Evolutionary conservation across 2,797 vertebrate species (phyloP).

Genomic region (Gymnoscopelus braueri): DNA sequence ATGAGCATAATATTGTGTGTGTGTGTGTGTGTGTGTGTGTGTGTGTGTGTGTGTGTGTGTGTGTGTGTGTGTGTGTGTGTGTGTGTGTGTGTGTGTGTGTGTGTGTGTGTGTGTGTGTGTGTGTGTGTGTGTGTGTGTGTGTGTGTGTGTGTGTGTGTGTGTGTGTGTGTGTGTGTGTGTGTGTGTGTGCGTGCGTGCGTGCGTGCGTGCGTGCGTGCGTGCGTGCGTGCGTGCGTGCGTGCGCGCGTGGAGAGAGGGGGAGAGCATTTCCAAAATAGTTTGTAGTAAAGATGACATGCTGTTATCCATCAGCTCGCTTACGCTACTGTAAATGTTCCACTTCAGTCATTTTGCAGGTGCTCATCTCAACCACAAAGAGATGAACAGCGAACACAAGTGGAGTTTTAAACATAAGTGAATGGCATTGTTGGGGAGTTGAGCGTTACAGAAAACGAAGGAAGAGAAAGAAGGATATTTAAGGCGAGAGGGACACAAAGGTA

Average conservation of each 20-base stretch:
- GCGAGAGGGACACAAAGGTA: not conserved
- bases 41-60: not conserved
- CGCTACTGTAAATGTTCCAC: slow-evolving; percentile 25
- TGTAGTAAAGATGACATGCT: slow-evolving; percentile 56
- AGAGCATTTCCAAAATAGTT: slow-evolving; percentile 43
- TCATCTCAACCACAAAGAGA: slow-evolving; percentile 44
- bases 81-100: not conserved
- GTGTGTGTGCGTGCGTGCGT: not conserved
- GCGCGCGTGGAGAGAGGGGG: not conserved
- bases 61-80: slow-evolving; percentile 5
- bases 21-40: slow-evolving; percentile 17
- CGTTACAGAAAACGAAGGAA: not conserved
- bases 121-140: too few relatives aligned
- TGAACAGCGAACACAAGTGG: slow-evolving; percentile 16
- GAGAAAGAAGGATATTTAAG: not conserved
- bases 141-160: not conserved
- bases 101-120: not conserved
- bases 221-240: too few relatives aligned
- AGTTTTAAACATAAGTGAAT: slow-evolving; percentile 26
- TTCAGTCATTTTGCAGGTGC: slow-evolving; percentile 40
- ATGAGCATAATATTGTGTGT: slow-evolving; percentile 23
- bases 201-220: too few relatives aligned
- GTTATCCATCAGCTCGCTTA: slow-evolving; percentile 26
- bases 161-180: slow-evolving; percentile 2
- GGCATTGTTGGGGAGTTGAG: slow-evolving; percentile 7